Percentiles rank a stretch among this genome's conserved stretches.
Evolutionary conservation across 1,140 invertebrate species (phyloP).

Genomic region (Drosophila nebulosa): DNA sequence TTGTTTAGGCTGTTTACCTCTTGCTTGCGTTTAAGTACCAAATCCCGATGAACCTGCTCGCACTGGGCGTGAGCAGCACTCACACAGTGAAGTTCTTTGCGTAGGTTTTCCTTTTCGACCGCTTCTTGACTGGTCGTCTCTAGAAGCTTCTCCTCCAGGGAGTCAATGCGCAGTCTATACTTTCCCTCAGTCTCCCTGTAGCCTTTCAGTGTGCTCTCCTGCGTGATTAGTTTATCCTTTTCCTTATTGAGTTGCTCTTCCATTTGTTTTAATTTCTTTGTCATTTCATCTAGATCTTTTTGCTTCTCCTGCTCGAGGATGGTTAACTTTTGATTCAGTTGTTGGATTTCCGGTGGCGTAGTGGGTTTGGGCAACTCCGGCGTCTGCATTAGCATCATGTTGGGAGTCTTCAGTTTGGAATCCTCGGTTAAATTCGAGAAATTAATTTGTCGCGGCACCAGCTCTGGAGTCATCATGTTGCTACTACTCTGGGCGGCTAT

Average conservation of each 20-base stretch:
- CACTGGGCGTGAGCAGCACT: constrained; percentile 62
- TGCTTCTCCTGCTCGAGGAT: constrained; percentile 49
- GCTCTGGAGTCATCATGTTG: constrained; percentile 47
- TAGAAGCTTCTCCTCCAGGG: constrained; percentile 50
- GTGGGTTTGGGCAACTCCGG: constrained; percentile 48
- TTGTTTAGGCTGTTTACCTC: constrained; percentile 55
- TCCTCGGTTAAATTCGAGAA: constrained; percentile 76
- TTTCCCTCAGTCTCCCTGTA: constrained; percentile 57
- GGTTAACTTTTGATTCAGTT: constrained; percentile 36
- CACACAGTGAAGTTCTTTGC: constrained; percentile 51
- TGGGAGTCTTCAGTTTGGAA: constrained; percentile 81
- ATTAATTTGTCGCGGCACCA: constrained; percentile 76
- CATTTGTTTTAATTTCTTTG: constrained; percentile 31
- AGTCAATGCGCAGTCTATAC: constrained; percentile 42
- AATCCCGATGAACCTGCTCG: constrained; percentile 34
- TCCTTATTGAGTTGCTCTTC: constrained; percentile 34
- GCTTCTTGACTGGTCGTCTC: constrained; percentile 57
- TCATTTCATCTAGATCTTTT: constrained; percentile 46
- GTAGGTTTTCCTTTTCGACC: constrained; percentile 55
- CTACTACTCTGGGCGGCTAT: constrained; percentile 49
- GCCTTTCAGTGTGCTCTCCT: constrained; percentile 39
- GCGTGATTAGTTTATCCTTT: constrained; percentile 46
- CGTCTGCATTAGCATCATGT: constrained; percentile 62
- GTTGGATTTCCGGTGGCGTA: constrained; percentile 31
- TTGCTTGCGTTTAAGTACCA: constrained; percentile 47